Evolutionary conservation across 2,113 vertebrate genomes (phyloP).

Genomic region (Trachemys scripta): DNA sequence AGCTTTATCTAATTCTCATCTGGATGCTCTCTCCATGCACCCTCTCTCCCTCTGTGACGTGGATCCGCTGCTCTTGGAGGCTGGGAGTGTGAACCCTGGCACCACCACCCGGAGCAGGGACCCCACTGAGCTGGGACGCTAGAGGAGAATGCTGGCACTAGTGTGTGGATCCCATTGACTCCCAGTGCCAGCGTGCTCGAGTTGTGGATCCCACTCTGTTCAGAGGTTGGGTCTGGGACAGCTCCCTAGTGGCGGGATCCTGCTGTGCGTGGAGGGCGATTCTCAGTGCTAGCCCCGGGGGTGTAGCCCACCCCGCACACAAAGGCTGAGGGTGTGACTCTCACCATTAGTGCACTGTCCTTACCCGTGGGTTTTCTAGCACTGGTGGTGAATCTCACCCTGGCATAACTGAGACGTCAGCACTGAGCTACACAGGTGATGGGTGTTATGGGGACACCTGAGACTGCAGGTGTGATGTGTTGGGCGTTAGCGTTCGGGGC

Average conservation of each 20-base stretch:
- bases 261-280: fast-evolving
- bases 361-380: not conserved
- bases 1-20: not conserved
- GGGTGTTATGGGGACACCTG: not conserved
- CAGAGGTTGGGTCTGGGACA: not conserved
- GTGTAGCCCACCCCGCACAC: not conserved
- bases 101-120: not conserved
- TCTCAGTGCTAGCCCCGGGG: not conserved
- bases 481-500: fast-evolving
- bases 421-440: not conserved
- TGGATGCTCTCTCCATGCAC: not conserved
- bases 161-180: not conserved
- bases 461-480: not conserved
- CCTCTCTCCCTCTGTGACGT: not conserved
- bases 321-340: not conserved
- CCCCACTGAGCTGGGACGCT: fast-evolving
- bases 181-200: not conserved
- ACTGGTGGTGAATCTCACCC: not conserved
- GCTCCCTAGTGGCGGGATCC: not conserved
- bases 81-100: fast-evolving
- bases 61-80: not conserved
- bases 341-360: not conserved
- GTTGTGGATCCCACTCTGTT: not conserved
- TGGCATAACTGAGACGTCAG: not conserved
- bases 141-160: not conserved